Base-by-base conservation (phyloP, 1,140 invertebrate species). In the Akabosia matsudoensis region DNA sequence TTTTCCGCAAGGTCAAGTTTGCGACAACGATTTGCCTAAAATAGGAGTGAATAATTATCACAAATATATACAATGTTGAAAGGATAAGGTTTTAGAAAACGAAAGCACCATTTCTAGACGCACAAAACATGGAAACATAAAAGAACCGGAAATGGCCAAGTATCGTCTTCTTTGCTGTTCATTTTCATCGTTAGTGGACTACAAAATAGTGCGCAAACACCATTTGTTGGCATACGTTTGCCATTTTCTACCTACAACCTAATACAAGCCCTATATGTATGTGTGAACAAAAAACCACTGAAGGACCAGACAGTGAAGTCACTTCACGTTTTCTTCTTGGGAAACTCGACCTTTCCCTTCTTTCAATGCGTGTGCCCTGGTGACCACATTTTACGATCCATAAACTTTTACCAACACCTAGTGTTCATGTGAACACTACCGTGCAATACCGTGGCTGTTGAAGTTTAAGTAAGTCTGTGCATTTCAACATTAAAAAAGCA, bases 381-480 rank as follows among this genome's bases (percentile, higher is more conserved):
- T 67, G 61, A 67, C 61, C 61, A 67, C 61, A 67, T 67, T 67
- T 67, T 67, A 67, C 61, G 61, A 67, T 28, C 61, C 61, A 67
- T 67, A 67, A 67, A 67, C 10, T 4, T 10, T 56, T 4, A 13
- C 4, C n/a, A n/a, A 56, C 22, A 45, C 24, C 13, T 56, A 56
- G 22, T 56, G 61, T 13, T 30, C 61, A 14, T 31, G 30, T 67
- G 54, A 61, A 22, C 54, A 61, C 54, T n/a, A 61, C 13, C 54
- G 7, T 10, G 7, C 37, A 45, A 45, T 45, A 45, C n/a, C n/a
- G n/a, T n/a, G n/a, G n/a, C n/a, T n/a, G n/a, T n/a, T n/a, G n/a
- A n/a, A n/a, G n/a, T n/a, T n/a, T n/a, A n/a, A n/a, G n/a, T n/a
- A n/a, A n/a, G n/a, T n/a, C n/a, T n/a, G n/a, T n/a, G n/a, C n/a